A percentile compares a stretch with the other conserved stretches of the same genome.
phyloP scores from a whole-genome alignment of 2,113 vertebrate genomes.

The Craseonycteris thonglongyai region DNA sequence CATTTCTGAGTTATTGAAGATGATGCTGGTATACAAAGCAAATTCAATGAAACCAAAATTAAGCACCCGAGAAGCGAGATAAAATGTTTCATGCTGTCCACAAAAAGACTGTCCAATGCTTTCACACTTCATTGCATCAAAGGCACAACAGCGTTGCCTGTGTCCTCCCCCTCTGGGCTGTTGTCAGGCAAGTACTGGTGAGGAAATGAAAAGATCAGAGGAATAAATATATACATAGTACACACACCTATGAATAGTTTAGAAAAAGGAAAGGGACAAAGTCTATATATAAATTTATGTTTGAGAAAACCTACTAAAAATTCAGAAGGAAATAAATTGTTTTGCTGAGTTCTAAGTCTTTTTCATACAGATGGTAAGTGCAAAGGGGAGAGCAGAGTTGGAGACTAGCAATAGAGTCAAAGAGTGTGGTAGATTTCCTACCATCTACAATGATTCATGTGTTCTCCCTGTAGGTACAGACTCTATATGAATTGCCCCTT shows the following conservation, averaged over 20 bases:
- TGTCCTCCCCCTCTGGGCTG: neutral
- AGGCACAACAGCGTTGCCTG: neutral
- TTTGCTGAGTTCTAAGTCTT: neutral
- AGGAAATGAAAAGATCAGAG: neutral
- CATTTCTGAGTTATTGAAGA: neutral
- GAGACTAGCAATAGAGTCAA: neutral
- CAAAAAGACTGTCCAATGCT: neutral
- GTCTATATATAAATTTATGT: neutral
- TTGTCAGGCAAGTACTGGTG: neutral
- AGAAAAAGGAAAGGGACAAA: neutral
- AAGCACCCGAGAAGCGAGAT: neutral
- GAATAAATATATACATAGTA: too few relatives aligned
- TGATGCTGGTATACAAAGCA: neutral
- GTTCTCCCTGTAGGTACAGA: neutral
- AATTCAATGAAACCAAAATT: neutral
- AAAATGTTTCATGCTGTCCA: neutral
- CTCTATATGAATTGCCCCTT: neutral
- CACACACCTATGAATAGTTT: neutral
- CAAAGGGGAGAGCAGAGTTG: neutral
- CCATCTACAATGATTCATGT: neutral
- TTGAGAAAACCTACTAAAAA: neutral
- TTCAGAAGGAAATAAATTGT: neutral
- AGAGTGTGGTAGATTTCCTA: neutral
- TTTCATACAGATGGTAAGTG: neutral
- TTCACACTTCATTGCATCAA: neutral